Evolutionary conservation across 2,888 invertebrate species (phyloP).

Genomic region (Drosophila macrospina): DNA sequence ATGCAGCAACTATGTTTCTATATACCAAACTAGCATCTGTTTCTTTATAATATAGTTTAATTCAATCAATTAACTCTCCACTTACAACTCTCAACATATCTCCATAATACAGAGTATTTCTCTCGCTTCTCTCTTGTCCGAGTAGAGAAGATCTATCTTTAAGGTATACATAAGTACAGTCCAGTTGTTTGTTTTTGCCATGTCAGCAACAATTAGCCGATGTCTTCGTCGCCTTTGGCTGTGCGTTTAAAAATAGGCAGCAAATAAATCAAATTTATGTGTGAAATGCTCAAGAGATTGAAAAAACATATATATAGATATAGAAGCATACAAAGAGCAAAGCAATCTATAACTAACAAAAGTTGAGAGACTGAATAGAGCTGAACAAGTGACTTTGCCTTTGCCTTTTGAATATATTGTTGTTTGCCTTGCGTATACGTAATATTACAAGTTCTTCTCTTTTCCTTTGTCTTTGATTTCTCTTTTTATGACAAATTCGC

Average conservation of each 20-base stretch:
- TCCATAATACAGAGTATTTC: neutral
- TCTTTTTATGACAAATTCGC: constrained; percentile 36
- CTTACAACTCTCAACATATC: neutral
- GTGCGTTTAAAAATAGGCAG: constrained; percentile 65
- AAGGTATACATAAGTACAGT: constrained; percentile 9
- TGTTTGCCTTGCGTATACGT: constrained; percentile 43
- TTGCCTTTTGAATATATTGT: neutral
- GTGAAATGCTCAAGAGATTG: constrained; percentile 30
- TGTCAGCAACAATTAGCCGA: constrained; percentile 78
- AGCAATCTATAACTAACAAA: constrained; percentile 8
- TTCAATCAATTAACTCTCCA: neutral
- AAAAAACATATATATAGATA: neutral
- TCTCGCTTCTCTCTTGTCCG: neutral
- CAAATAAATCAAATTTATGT: constrained; percentile 78
- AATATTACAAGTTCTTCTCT: constrained; percentile 14
- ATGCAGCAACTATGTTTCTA: no score
- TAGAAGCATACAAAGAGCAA: neutral
- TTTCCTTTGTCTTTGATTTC: neutral
- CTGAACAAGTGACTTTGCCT: neutral
- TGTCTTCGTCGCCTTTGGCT: constrained; percentile 48
- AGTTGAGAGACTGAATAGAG: constrained; percentile 7
- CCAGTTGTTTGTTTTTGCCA: constrained; percentile 34
- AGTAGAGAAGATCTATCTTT: neutral
- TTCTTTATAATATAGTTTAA: no score
- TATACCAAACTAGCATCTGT: no score